Base-by-base conservation (phyloP, 2,888 invertebrate genomes). In the Plebejus argus region DNA sequence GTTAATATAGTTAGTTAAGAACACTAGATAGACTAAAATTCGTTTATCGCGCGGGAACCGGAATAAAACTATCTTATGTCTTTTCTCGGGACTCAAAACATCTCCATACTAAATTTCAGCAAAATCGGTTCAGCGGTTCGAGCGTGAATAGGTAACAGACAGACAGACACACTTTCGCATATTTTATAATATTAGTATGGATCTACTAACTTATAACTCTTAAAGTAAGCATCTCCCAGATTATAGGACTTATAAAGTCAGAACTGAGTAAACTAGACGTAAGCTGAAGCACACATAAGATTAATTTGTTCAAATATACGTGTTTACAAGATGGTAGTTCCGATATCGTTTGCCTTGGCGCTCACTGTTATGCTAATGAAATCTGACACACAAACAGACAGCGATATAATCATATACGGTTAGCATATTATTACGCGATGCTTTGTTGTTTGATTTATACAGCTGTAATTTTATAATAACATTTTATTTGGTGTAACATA, bases 261-360 rank as follows among this genome's bases (percentile, higher is more conserved):
- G 15, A 20, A 45, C 39, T 10, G 18, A 39, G 20, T 20, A 39
- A 39, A 45, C 39, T 23, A 39, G 39, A 3, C 18, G 18, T 45
- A 72, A 72, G 39, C 39, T 45, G 12, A 5, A n/a, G 71, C 10
- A 45, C 53, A 53, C 74, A 74, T 74, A 49, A 15, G 49, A 49
- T 49, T 45, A 49, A 39, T 28, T 49, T 74, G 53, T 18, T 4
- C 74, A 74, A 45, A 89, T 88, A 88, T 88, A 88, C 89, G 82
- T 90, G 88, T 92, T 92, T 91, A 88, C 86, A 85, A 90, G 90
- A 91, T 89, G 91, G 89, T 91, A 91, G 91, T 92, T 91, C 87
- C 88, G 88, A 83, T 87, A 89, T 88, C 89, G 88, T 90, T 91
- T 90, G 88, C 90, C 89, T 88, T 89, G 87, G 88, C 84, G 86